Evolutionary conservation across 1,140 invertebrate species (phyloP), one percentile per base, ranked within the genome.

Genomic region (Atopsyche davidsoni): DNA sequence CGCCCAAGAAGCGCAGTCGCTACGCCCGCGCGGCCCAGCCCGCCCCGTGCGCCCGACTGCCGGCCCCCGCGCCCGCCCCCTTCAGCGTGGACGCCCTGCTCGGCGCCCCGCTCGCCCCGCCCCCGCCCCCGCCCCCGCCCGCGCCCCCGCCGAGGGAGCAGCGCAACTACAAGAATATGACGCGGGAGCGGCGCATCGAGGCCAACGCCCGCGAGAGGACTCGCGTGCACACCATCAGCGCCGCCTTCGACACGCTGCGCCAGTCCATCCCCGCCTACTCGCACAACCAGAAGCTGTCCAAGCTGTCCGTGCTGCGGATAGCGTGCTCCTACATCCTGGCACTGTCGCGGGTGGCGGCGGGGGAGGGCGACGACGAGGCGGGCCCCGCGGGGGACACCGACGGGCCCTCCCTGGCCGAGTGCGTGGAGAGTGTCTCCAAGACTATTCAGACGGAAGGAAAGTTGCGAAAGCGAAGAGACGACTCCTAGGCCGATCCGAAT

Each of bases 151-250:
- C 74, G 7, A 68, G 77, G 19, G 80, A 88, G 41, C 86, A 90
- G 59, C 81, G 91, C 51, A 94, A 94, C 65, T 94, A 95, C 67
- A 95, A 96, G 64, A 95, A 93, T 63, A 94, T 95, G 91, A 95
- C 90, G 0, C 72, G 89, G 18, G 91, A 94, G 62, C 75, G 92
- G 51, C 72, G 92, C 22, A 92, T 95, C 60, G 92, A 96, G 67
- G 92, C 92, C 1, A 96, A 96, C 61, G 92, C 92, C 0, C 75
- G 92, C 1, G 92, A 96, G 67, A 72, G 92, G 24, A 92, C 92
- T 6, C 74, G 92, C 32, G 92, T 96, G 1, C 92, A 96, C 66
- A 95, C 92, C 0, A 96, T 96, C 52, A 93, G 90, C 62, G 92
- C 92, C 0, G 92, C 92, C 0, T 96, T 95, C 67, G 92, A 96